phyloP scores from a whole-genome alignment of 1,140 invertebrate genomes.

The Bicyclus anynana region DNA sequence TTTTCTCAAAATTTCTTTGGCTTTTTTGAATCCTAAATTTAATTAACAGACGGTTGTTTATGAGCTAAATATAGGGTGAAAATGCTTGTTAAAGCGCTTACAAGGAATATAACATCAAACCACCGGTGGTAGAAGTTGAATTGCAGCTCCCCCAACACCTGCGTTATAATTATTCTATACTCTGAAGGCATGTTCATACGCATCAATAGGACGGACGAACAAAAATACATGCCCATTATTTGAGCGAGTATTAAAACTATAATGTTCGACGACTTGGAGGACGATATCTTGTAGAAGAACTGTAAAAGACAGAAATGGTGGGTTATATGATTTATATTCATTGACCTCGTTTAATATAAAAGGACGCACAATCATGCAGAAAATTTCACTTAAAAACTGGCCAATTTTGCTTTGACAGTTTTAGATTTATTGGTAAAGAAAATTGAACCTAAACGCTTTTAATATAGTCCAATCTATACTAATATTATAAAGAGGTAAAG shows the following conservation, averaged over 20 bases:
- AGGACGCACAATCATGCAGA: too few relatives aligned
- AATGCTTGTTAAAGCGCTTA: slow-evolving; percentile 97
- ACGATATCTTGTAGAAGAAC: slow-evolving; percentile 99
- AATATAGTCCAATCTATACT: too few relatives aligned
- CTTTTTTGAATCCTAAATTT: background rate
- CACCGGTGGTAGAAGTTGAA: slow-evolving; percentile 99
- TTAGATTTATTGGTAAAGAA: too few relatives aligned
- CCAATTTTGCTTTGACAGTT: too few relatives aligned
- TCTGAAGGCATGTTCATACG: slow-evolving; percentile 99
- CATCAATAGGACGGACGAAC: slow-evolving; percentile 98
- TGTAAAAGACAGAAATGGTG: slow-evolving; percentile 76
- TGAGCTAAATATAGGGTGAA: slow-evolving; percentile 96
- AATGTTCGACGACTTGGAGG: slow-evolving; percentile 98
- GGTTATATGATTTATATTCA: too few relatives aligned
- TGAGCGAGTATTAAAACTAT: slow-evolving; percentile 98
- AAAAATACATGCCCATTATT: slow-evolving; percentile 99
- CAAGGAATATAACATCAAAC: slow-evolving; percentile 99
- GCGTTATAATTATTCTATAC: slow-evolving; percentile 97
- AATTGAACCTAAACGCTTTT: too few relatives aligned
- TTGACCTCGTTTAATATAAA: too few relatives aligned
- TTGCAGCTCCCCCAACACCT: slow-evolving; percentile 98
- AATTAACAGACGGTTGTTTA: slow-evolving; percentile 82
- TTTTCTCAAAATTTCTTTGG: too few relatives aligned
- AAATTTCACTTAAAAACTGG: too few relatives aligned
- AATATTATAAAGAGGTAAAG: too few relatives aligned